Evolutionary conservation across 37 sponge, comb jelly and placozoan genomes (phyloP).

Genomic region (Amphimedon queenslandica): DNA sequence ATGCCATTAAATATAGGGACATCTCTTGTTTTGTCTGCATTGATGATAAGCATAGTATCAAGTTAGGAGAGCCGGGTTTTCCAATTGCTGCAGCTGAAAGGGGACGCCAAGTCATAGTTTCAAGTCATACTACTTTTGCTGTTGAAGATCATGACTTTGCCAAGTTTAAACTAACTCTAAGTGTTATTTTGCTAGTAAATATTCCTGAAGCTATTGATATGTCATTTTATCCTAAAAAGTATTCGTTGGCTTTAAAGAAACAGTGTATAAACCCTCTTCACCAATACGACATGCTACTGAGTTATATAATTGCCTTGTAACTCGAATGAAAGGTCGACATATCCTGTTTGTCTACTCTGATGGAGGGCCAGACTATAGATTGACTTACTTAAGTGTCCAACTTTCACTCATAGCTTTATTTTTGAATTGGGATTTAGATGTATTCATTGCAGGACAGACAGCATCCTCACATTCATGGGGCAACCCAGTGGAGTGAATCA

Average conservation of each 20-base stretch:
- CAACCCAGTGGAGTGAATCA: slow-evolving; percentile 22
- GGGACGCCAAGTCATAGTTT: slow-evolving; percentile 27
- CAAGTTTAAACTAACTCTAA: too few species aligned
- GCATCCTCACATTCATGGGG: slow-evolving; percentile 29
- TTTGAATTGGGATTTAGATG: slow-evolving; percentile 33
- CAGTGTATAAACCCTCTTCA: too few species aligned
- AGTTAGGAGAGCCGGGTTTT: too few species aligned
- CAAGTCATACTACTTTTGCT: slow-evolving; percentile 11
- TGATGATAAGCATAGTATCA: too few species aligned
- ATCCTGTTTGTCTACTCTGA: too few species aligned
- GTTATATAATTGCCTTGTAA: too few species aligned
- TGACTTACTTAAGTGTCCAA: slow-evolving; percentile 31
- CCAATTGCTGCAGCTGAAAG: slow-evolving; percentile 33
- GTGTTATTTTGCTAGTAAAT: slow-evolving; percentile 19
- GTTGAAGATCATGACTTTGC: slow-evolving; percentile 48
- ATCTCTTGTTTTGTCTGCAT: too few species aligned
- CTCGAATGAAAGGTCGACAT: too few species aligned
- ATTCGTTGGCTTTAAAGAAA: too few species aligned
- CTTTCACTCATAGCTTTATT: slow-evolving; percentile 36
- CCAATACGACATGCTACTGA: too few species aligned
- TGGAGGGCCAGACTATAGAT: too few species aligned
- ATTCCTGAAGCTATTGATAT: slow-evolving; percentile 28
- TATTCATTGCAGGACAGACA: slow-evolving; percentile 20
- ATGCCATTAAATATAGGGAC: too few species aligned
- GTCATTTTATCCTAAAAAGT: slow-evolving; percentile 36